Percentiles rank a stretch among this genome's conserved stretches.
Evolutionary conservation across 53 echinoderm and acorn worm species (phyloP).

Genomic region (Holothuria scabra): DNA sequence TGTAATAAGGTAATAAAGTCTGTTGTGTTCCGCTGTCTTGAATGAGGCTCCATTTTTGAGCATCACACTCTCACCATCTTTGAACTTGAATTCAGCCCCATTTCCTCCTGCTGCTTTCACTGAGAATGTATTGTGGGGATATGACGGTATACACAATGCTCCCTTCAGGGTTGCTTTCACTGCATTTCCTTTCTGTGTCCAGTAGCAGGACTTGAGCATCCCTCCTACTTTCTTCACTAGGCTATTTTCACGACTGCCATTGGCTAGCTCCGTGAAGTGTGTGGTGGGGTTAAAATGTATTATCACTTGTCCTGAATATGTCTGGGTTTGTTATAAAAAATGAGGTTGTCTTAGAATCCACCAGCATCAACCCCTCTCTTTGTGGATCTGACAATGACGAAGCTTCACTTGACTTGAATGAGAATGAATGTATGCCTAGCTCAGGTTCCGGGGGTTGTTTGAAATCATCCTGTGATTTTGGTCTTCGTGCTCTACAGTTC

Average conservation of each 20-base stretch:
- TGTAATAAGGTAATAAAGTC: slow-evolving; percentile 1
- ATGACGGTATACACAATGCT: slow-evolving; percentile 49
- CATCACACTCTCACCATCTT: background rate
- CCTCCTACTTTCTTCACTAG: slow-evolving; percentile 35
- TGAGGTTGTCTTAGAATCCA: slow-evolving; percentile 47
- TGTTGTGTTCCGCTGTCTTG: background rate
- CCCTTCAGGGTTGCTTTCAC: slow-evolving; percentile 7
- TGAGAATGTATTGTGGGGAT: slow-evolving; percentile 53
- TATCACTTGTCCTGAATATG: slow-evolving; percentile 26
- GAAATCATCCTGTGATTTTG: background rate
- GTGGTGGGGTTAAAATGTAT: slow-evolving; percentile 13
- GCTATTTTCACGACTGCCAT: too few species aligned
- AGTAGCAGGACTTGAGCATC: slow-evolving; percentile 29
- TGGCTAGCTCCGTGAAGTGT: slow-evolving; percentile 28
- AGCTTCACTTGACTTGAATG: background rate
- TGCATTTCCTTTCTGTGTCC: slow-evolving; percentile 13
- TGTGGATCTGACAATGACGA: background rate
- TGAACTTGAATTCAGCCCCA: slow-evolving; percentile 37
- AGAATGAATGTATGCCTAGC: background rate
- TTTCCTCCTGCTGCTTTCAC: slow-evolving; percentile 42
- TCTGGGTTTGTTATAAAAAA: slow-evolving; percentile 38
- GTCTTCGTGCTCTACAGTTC: background rate
- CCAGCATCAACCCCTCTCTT: background rate
- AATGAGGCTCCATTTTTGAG: slow-evolving; percentile 20
- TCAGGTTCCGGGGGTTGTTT: background rate